Evolutionary conservation across 2,888 invertebrate species (phyloP), one percentile per base, ranked within the genome.

Genomic region (Autographa gamma): DNA sequence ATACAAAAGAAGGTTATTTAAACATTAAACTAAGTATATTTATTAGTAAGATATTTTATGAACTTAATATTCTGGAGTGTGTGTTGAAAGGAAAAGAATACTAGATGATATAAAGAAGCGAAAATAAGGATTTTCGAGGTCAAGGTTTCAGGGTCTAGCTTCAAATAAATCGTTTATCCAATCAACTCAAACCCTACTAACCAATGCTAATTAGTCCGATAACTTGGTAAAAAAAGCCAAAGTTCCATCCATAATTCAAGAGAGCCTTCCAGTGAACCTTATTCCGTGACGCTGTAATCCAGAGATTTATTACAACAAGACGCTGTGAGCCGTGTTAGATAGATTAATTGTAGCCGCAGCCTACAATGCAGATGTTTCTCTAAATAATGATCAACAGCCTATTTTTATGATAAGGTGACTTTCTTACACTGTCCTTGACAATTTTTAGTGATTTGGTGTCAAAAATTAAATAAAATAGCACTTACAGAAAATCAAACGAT

Each of bases 301-400:
- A 19, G 63, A 79, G 85, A 86, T 86, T 86, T 86, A 86, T 86
- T 78, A 73, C 80, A 77, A 76, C 79, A 80, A 79, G 83, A 72
- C 72, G 66, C 74, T 72, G 76, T 76, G 69, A 81, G 81, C 73
- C 73, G 75, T 60, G 73, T 72, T 76, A 74, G 79, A 73, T 76
- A 85, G 85, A 85, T 85, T 82, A 85, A 85, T 84, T 74, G 84
- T 73, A 74, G 69, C 77, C 79, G 66, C 78, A 80, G 54, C 70
- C 65, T 60, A 66, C 68, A 59, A 63, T 77, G 81, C 82, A 84
- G 77, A 80, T 81, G 80, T 78, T 77, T 72, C 74, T 59, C 66
- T 69, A 74, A 75, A 80, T 64, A 75, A 69, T 31, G 62, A 25
- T 63, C 59, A 60, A 41, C 43, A n/a, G 59, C 38, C 54, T 38